Conservation (phyloP, 2,113 vertebrate genomes). For the Bungarus multicinctus region DNA sequence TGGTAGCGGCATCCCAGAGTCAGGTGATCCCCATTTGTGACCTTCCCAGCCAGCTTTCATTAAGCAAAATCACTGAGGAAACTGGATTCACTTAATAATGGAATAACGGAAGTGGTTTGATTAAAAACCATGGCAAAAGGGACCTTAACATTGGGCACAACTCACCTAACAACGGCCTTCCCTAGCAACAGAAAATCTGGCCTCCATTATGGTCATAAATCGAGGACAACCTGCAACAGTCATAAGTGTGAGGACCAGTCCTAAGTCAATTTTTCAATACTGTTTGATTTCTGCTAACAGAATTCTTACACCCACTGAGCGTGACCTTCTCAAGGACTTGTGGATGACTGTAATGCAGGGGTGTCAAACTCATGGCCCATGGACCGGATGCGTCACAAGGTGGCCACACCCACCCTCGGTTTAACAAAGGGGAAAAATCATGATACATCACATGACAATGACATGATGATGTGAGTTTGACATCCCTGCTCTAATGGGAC, state of each 20-base stretch:
- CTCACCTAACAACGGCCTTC: not conserved
- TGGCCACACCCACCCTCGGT: not conserved
- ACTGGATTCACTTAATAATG: not conserved
- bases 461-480: too few species aligned
- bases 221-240: not conserved
- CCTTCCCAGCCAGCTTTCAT: not conserved
- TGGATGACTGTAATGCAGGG: not conserved
- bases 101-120: not conserved
- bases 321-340: not conserved
- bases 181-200: not conserved
- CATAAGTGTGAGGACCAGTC: too few species aligned
- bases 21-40: not conserved
- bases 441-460: too few species aligned
- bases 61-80: not conserved
- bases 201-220: not conserved
- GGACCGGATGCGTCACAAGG: not conserved
- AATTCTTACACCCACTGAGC: not conserved
- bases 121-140: not conserved
- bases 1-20: not conserved
- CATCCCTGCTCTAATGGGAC: too few species aligned
- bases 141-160: not conserved
- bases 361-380: too few species aligned
- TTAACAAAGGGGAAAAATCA: too few species aligned
- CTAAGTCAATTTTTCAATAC: too few species aligned
- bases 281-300: not conserved